Percentiles rank a stretch among this genome's conserved stretches.
Conservation (phyloP, 2,888 invertebrate species). For the Andrena haemorrhoa region DNA sequence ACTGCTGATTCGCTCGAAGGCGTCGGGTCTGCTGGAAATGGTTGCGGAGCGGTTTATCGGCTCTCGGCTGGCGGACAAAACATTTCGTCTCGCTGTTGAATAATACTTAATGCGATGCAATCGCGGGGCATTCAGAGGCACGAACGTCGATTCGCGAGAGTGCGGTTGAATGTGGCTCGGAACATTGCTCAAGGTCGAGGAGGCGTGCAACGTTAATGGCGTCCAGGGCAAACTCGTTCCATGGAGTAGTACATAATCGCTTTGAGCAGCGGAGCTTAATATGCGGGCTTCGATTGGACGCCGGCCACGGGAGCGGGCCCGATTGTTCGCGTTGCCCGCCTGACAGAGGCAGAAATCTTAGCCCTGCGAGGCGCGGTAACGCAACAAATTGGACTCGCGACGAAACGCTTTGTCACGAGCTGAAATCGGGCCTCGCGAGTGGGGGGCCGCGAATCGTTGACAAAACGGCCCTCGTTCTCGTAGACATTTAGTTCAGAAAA, state of each 20-base stretch:
- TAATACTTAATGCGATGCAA: conserved; percentile 3
- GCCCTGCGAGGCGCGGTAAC: neutral
- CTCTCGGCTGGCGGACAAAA: neutral
- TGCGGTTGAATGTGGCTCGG: conserved; percentile 51
- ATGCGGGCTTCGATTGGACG: conserved; percentile 25
- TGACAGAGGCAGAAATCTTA: conserved; percentile 1
- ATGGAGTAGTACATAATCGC: conserved; percentile 45
- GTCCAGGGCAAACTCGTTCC: conserved; percentile 52
- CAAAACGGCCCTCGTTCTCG: too few relatives aligned
- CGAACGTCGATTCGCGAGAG: conserved; percentile 22
- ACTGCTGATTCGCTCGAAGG: too few relatives aligned
- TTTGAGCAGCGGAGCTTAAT: conserved; percentile 30
- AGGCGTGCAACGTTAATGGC: conserved; percentile 54
- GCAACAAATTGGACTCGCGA: conserved; percentile 9
- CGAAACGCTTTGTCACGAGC: neutral
- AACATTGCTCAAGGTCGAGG: conserved; percentile 47
- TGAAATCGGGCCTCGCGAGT: too few relatives aligned
- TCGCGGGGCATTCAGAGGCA: neutral
- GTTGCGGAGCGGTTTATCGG: neutral
- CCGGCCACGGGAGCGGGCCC: conserved; percentile 22
- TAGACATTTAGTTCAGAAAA: too few relatives aligned
- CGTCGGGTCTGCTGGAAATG: neutral
- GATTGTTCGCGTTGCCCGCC: conserved; percentile 19
- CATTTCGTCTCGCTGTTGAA: neutral
- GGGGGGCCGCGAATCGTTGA: too few relatives aligned